Evolutionary conservation across 2,888 invertebrate genomes (phyloP), one percentile per base, ranked within the genome.

Genomic region (Pseudococcus longispinus): DNA sequence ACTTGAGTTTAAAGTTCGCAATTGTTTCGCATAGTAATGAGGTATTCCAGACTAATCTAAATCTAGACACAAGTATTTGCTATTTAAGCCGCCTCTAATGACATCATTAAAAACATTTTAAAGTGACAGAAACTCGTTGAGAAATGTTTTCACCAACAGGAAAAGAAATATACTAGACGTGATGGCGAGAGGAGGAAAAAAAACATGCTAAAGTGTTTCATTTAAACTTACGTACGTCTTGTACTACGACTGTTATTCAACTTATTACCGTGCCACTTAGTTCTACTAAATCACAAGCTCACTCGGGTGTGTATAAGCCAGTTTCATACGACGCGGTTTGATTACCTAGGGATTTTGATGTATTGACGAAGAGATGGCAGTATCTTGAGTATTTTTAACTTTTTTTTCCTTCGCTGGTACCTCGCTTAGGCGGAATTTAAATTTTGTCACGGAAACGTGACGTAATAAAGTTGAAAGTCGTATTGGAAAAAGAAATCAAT

Each of bases 81-180:
- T 80, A 42, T 42, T 80, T 80, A 80, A 80, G 77, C 42, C 42
- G 42, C 77, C 11, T 80, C 77, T 80, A 80, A 80, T 80, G 77
- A 80, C 77, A 80, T 80, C 77, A 80, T 80, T 80, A 80, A 80
- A 80, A 80, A 42, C 77, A 42, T 42, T 80, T 80, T 80, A 80
- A 80, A 42, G 77, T 80, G 77, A 80, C 77, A 80, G 37, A 80
- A 80, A 80, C 77, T 80, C 77, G 77, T 80, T 80, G 77, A 80
- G 42, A 29, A 80, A 42, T 80, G 77, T 80, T 37, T 80, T 80
- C 42, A 29, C 77, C 29, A 80, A 80, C 37, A 42, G 42, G 42
- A 80, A 80, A 80, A 80, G 77, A 80, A 80, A 80, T 80, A n/a
- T 80, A 20, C 77, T 80, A 42, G 20, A 80, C 15, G 42, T n/a